A percentile compares a stretch with the other conserved stretches of the same genome.
Conservation (phyloP, 2,113 vertebrate genomes). For the Mohoua ochrocephala region DNA sequence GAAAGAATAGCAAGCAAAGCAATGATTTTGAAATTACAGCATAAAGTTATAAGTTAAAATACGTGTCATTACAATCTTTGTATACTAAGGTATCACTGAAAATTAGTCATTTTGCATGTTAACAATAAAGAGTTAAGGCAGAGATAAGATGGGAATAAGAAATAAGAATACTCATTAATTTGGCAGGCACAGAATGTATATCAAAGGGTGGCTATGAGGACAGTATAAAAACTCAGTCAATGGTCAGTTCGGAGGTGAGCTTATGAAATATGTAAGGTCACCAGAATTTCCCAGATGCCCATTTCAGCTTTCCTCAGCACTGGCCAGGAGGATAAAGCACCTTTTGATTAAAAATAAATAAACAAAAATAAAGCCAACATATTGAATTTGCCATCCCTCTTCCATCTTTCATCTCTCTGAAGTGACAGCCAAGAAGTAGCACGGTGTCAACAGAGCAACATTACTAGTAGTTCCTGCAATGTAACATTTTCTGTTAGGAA, state of each 20-base stretch:
- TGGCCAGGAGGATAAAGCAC: neutral
- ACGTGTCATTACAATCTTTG: conserved; percentile 41
- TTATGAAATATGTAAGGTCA: neutral
- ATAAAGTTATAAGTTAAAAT: conserved; percentile 53
- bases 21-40: conserved; percentile 61
- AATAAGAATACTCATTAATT: neutral
- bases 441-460: neutral
- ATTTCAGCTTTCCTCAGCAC: neutral
- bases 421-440: neutral
- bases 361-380: neutral
- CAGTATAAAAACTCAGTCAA: neutral
- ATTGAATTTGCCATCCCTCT: neutral
- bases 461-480: neutral
- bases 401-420: neutral
- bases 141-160: neutral
- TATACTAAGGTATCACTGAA: conserved; percentile 7
- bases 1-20: conserved; percentile 50
- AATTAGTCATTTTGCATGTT: conserved; percentile 13
- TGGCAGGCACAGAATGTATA: neutral
- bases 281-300: neutral
- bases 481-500: neutral
- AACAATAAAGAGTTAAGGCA: neutral
- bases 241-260: neutral
- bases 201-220: neutral
- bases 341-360: neutral